A percentile compares a stretch with the other conserved stretches of the same genome.
Evolutionary conservation across 2,113 vertebrate species (phyloP).

Genomic region (Dipodomys spectabilis): DNA sequence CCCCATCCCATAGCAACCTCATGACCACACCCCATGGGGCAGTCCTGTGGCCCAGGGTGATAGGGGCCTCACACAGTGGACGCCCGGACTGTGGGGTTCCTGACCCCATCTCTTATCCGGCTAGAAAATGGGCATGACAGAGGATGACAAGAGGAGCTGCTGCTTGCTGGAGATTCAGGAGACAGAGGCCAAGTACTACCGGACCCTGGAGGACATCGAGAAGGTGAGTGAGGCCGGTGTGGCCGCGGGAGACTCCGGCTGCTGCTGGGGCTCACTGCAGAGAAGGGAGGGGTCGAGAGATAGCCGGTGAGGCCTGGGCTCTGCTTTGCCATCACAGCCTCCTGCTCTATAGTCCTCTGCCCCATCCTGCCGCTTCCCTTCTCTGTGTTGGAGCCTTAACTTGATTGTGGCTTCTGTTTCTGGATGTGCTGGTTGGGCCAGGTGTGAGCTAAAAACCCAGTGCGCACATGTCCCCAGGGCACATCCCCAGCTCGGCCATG

Average conservation of each 20-base stretch:
- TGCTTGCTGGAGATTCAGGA: constrained; percentile 98
- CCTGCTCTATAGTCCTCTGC: accelerated
- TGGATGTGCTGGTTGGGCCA: no score
- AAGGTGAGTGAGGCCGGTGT: constrained; percentile 85
- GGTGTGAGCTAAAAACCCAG: not conserved
- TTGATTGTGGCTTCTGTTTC: accelerated
- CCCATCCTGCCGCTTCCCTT: accelerated
- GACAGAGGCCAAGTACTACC: constrained; percentile 97
- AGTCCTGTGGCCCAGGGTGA: no score
- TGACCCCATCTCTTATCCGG: not conserved
- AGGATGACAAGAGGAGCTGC: constrained; percentile 98
- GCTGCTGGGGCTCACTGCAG: no score
- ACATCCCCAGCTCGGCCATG: accelerated
- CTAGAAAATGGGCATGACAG: constrained; percentile 98
- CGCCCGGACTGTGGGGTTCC: accelerated
- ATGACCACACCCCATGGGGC: accelerated
- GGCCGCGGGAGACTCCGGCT: accelerated
- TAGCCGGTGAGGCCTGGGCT: not conserved
- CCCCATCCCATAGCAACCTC: accelerated
- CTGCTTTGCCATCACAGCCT: not conserved
- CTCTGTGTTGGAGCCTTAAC: accelerated
- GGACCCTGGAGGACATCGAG: constrained; percentile 97
- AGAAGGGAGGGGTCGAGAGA: not conserved
- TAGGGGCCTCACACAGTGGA: accelerated
- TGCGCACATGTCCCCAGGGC: no score